Evolutionary conservation across 2,797 vertebrate genomes (phyloP), one percentile per base, ranked within the genome.

Genomic region (Dipus sagitta): DNA sequence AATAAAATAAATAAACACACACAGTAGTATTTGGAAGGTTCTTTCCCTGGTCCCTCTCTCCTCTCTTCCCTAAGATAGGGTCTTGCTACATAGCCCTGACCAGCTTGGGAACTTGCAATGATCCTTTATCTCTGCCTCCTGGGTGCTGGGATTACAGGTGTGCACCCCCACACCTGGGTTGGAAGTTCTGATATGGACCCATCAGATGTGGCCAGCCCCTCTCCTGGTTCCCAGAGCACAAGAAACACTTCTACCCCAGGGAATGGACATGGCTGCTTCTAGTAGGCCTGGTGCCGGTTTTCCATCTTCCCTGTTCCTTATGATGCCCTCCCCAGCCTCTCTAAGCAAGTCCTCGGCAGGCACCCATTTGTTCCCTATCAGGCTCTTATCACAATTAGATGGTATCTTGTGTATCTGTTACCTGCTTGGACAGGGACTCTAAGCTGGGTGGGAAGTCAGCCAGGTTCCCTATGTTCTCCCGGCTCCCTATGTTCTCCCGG

Each of bases 391-490:
- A 23, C 20, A 78, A 30, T 60, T 42, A 82, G 67, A 90, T 38
- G 47, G 52, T 62, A 89, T 81, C 94, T 65, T 72, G 10, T 26
- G 52, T 75, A 87, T 74, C 30, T 83, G 42, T 68, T 83, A 88
- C 77, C 84, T 71, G 68, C 80, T 78, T 64, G 24, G 64, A 86
- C 38, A 24, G 58, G 64, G 72, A 84, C 72, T 79, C 54, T 54
- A 60, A 85, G 80, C n/a, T 90, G 38, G 91, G 42, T 26, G 28
- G 78, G 75, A 93, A 91, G 77, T 58, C 58, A 70, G 0, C 23
- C n/a, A 70, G 77, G 17, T 77, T 93, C 32, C 54, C 67, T 75
- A 14, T 62, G 67, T 21, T 83, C 68, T 74, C 91, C 62, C 82
- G 71, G 58, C 68, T 93, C 80, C 64, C 3, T 18, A 14, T 62